A percentile compares a stretch with the other conserved stretches of the same genome.
Conservation (phyloP, 1,140 invertebrate genomes). For the Megathymus violae region DNA sequence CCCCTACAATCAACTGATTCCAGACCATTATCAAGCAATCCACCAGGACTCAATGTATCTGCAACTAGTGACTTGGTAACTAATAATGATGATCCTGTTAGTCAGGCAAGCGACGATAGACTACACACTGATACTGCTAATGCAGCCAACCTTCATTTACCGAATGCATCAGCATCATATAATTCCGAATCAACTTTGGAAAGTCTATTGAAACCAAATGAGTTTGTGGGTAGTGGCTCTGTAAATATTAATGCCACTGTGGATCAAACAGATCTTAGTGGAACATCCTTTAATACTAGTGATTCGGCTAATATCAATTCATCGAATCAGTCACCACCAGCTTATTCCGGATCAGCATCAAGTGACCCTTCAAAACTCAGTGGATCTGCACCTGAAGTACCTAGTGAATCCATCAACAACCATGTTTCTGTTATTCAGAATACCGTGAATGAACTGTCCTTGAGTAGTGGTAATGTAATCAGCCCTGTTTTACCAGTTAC, state of each 20-base stretch:
- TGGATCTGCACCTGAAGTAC: too few relatives aligned
- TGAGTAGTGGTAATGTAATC: too few relatives aligned
- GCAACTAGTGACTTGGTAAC: neutral
- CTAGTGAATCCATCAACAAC: too few relatives aligned
- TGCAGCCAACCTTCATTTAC: neutral
- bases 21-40: neutral
- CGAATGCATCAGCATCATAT: conserved; percentile 1
- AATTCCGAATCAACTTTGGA: neutral
- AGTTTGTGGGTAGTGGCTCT: neutral
- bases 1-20: neutral
- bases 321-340: neutral
- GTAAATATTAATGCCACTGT: neutral
- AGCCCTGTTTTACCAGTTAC: too few relatives aligned
- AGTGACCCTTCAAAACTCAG: neutral
- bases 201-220: neutral
- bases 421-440: neutral
- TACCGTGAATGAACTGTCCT: neutral
- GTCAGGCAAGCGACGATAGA: neutral
- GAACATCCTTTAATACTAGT: neutral
- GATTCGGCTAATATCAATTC: neutral
- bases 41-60: neutral
- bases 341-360: neutral
- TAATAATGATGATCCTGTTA: conserved; percentile 1
- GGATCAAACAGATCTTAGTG: neutral
- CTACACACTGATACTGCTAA: neutral